Evolutionary conservation across 2,888 invertebrate genomes (phyloP), one percentile per base, ranked within the genome.

Genomic region (Drosophila gaucha): DNA sequence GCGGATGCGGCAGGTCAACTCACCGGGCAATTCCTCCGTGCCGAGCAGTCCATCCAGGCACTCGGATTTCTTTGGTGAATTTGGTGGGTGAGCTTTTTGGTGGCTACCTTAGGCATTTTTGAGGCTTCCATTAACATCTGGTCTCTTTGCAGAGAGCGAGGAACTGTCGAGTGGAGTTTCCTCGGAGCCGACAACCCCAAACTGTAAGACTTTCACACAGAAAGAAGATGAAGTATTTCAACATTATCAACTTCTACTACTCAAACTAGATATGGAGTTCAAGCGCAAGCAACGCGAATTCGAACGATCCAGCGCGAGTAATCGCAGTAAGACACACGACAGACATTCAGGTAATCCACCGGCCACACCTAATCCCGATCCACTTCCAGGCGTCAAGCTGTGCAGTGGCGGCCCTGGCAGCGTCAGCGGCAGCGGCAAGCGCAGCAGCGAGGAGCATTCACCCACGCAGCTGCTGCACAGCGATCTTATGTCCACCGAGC

Each of bases 181-280:
- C 92, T 94, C 80, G 89, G 93, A 73, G 91, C 94, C 72, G 75
- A 89, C 90, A 36, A 90, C 91, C 47, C 92, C 92, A 52, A 89
- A 89, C 77, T 85, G 89, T 63, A 90, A 90, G 76, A 89, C 82
- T 64, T 83, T 86, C 66, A 78, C 84, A 56, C 69, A 90, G 50
- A 90, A 92, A 47, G 92, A 94, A 66, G 94, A 94, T 47, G 96
- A 96, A 90, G 95, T 96, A 50, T 94, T 95, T 63, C 92, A 94
- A 60, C 94, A 95, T 88, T 96, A 96, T 89, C 94, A 94, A 14
- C 94, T 94, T 26, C 91, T 96, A n/a, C 95, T 95, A 87, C 94
- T 94, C 38, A 94, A 95, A 73, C 91, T 96, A n/a, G 94, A 95
- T 51, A 92, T 94, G 59, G 96, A 96, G 90, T 95, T 96, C 90